Percentiles rank a stretch among this genome's conserved stretches.
These are phyloP conservation scores for Colius striatus DNA, from an alignment of 2,113 vertebrate species.

Conservation along the genomic window DNA sequence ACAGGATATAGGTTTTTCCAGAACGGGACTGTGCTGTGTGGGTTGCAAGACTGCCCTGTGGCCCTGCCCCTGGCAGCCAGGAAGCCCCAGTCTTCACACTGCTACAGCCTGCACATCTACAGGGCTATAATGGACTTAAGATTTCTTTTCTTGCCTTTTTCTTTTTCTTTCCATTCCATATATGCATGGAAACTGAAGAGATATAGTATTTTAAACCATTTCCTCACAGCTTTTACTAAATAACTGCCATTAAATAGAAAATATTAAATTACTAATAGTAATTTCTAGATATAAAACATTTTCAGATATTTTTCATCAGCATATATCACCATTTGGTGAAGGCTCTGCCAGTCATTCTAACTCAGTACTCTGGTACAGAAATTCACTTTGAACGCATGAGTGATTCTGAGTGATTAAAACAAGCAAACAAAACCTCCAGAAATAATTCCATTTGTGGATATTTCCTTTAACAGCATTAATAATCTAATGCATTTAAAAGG, in stretches of 20 bases:
- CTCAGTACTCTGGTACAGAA: neutral
- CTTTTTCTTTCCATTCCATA: neutral
- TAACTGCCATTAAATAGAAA: neutral
- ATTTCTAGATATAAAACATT: neutral
- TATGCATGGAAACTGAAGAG: neutral
- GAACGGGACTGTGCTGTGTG: rapidly evolving
- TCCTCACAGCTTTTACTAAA: neutral
- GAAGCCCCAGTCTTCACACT: neutral
- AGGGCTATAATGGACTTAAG: neutral
- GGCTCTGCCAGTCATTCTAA: neutral
- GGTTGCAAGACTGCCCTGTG: neutral
- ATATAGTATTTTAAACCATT: neutral
- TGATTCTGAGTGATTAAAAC: slow-evolving; percentile 12
- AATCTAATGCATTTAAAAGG: slow-evolving; percentile 56
- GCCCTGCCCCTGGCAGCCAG: neutral
- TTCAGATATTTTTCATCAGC: neutral
- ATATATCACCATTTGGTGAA: neutral
- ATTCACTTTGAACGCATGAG: neutral
- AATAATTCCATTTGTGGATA: slow-evolving; percentile 59
- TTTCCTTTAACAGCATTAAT: slow-evolving; percentile 65
- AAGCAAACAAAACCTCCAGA: slow-evolving; percentile 38
- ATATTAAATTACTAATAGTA: neutral
- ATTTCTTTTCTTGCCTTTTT: neutral
- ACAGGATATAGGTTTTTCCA: rapidly evolving
- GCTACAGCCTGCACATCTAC: rapidly evolving